Percentiles rank a stretch among this genome's conserved stretches.
Conservation (phyloP, 2,888 invertebrate genomes). For the Watsonalla cultraria region DNA sequence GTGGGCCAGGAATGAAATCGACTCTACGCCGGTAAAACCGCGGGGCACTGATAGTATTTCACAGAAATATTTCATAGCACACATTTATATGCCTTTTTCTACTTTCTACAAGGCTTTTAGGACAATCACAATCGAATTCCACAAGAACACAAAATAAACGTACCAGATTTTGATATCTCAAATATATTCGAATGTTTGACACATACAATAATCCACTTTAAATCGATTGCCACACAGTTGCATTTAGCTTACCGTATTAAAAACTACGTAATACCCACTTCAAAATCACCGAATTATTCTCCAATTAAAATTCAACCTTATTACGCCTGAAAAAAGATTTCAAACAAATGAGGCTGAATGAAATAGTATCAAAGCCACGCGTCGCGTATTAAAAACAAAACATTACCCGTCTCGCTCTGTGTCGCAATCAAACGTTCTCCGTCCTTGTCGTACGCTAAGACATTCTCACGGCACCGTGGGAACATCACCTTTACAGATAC, state of each 20-base stretch:
- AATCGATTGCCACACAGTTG: not conserved
- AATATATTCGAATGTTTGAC: too few species aligned
- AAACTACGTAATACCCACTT: not conserved
- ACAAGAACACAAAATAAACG: too few species aligned
- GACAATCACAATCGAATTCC: too few species aligned
- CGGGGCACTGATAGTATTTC: too few species aligned
- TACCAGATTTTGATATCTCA: too few species aligned
- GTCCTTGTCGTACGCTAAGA: slow-evolving; percentile 8
- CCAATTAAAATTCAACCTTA: not conserved
- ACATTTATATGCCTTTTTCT: too few species aligned
- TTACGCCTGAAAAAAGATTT: not conserved
- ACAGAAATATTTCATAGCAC: too few species aligned
- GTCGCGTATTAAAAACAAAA: slow-evolving; percentile 6
- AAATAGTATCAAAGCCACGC: slow-evolving; percentile 2
- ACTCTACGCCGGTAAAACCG: too few species aligned
- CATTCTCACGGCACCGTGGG: slow-evolving; percentile 51
- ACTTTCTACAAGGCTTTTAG: too few species aligned
- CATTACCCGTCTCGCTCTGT: slow-evolving; percentile 8
- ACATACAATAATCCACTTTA: not conserved
- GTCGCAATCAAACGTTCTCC: slow-evolving; percentile 5
- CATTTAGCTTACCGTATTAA: not conserved
- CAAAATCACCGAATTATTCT: too few species aligned
- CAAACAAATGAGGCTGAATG: not conserved
- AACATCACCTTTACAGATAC: slow-evolving; percentile 46
- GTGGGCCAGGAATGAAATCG: too few species aligned